Percentiles rank a stretch among this genome's conserved stretches.
Evolutionary conservation across 2,113 vertebrate species (phyloP).

Genomic region (Campylomormyrus tamandua): DNA sequence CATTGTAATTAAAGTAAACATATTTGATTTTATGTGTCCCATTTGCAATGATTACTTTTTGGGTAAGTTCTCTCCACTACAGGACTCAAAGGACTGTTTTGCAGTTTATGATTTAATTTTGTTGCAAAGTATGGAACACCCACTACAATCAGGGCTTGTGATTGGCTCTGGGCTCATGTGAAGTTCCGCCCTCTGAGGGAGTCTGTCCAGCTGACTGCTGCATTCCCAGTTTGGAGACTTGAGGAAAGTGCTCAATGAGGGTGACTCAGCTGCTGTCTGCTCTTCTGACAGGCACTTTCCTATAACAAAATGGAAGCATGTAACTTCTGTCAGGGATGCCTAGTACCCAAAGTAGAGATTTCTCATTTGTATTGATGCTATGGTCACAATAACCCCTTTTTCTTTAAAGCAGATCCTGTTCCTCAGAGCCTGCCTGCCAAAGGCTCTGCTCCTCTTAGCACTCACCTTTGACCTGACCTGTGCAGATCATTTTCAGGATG

Average conservation of each 20-base stretch:
- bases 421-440: background rate
- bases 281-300: conserved; percentile 64
- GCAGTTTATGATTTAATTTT: background rate
- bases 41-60: background rate
- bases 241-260: conserved; percentile 36
- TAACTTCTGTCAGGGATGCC: conserved; percentile 31
- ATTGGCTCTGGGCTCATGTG: conserved; percentile 11
- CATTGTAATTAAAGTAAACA: too few species aligned
- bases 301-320: conserved; percentile 41
- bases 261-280: conserved; percentile 40
- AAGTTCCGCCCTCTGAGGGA: conserved; percentile 21
- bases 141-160: conserved; percentile 38
- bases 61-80: background rate
- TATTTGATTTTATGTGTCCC: background rate
- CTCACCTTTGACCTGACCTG: conserved; percentile 51
- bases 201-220: conserved; percentile 73
- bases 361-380: background rate
- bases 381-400: background rate
- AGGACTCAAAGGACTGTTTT: background rate
- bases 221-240: conserved; percentile 66
- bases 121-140: background rate
- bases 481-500: background rate
- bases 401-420: background rate
- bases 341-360: background rate
- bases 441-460: background rate